Percentiles rank a stretch among this genome's conserved stretches.
Evolutionary conservation across 2,113 vertebrate genomes (phyloP).

Genomic region (Pampusana beccarii): DNA sequence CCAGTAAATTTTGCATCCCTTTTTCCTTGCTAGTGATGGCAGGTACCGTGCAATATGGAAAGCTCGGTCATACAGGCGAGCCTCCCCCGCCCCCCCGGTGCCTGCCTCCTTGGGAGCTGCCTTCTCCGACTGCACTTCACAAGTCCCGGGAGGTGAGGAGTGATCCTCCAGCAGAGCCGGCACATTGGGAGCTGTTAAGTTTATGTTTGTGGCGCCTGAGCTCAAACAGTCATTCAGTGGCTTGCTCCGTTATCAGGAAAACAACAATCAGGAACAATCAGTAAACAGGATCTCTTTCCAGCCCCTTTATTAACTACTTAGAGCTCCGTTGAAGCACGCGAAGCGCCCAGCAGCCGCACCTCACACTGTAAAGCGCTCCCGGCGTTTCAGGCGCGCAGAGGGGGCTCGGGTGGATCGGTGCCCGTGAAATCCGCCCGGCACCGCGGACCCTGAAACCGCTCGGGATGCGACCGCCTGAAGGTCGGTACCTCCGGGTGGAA

Average conservation of each 20-base stretch:
- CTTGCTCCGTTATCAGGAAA: conserved; percentile 81
- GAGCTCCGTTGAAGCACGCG: not conserved
- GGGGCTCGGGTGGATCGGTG: not conserved
- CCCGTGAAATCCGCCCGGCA: not conserved
- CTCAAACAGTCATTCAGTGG: conserved; percentile 80
- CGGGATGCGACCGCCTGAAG: not conserved
- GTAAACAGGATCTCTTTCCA: conserved; percentile 76
- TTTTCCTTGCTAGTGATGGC: not conserved
- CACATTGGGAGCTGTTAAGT: conserved; percentile 76
- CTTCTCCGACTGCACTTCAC: conserved; percentile 71
- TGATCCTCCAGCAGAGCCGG: conserved; percentile 74
- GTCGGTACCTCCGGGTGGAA: accelerated
- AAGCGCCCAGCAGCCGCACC: not conserved
- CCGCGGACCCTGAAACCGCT: not conserved
- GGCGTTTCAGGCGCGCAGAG: not conserved
- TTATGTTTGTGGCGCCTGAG: conserved; percentile 84
- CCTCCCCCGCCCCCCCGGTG: not conserved
- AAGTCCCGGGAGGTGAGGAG: conserved; percentile 77
- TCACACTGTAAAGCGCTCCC: not conserved
- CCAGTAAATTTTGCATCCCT: not conserved
- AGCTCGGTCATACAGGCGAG: not conserved
- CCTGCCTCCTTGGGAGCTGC: conserved; percentile 43
- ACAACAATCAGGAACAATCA: conserved; percentile 79
- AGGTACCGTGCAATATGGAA: not conserved
- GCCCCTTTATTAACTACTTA: conserved; percentile 67